Evolutionary conservation across 2,797 vertebrate species (phyloP).

Genomic region (Fringilla coelebs): DNA sequence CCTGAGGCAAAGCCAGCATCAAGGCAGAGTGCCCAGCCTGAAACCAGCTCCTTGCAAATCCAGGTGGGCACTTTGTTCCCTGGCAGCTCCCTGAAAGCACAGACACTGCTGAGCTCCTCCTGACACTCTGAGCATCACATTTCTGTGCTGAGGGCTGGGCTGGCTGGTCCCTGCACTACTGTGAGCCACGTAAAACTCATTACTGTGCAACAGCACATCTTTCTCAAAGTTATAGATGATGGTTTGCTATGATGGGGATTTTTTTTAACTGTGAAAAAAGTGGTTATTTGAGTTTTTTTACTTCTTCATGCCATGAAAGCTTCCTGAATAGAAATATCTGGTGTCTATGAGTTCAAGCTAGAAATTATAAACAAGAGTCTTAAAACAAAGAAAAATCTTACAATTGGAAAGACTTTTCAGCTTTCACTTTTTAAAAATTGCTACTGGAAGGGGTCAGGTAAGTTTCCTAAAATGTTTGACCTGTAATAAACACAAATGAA

Average conservation of each 20-base stretch:
- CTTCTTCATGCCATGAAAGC: not conserved
- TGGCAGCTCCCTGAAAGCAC: not conserved
- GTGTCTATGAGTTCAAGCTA: not conserved
- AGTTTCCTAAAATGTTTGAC: not conserved
- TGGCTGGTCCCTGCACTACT: not conserved
- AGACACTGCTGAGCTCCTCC: not conserved
- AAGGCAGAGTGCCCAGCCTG: not conserved
- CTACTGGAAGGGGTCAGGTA: not conserved
- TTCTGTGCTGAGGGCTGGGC: not conserved
- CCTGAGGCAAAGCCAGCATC: not conserved
- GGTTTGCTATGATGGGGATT: not conserved
- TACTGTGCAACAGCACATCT: not conserved
- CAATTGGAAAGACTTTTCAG: not conserved
- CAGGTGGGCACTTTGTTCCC: not conserved
- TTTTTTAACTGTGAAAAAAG: not conserved
- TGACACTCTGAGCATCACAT: rapidly evolving
- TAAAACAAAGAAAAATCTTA: not conserved
- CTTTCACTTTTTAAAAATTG: not conserved
- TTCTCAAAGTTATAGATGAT: not conserved
- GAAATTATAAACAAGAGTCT: not conserved
- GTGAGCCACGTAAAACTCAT: not conserved
- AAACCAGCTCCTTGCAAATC: not conserved
- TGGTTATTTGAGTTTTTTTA: not conserved
- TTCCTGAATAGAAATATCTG: not conserved
- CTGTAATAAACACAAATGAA: not conserved